Conservation (phyloP, 2,113 vertebrate species). For the Labeo catla region DNA sequence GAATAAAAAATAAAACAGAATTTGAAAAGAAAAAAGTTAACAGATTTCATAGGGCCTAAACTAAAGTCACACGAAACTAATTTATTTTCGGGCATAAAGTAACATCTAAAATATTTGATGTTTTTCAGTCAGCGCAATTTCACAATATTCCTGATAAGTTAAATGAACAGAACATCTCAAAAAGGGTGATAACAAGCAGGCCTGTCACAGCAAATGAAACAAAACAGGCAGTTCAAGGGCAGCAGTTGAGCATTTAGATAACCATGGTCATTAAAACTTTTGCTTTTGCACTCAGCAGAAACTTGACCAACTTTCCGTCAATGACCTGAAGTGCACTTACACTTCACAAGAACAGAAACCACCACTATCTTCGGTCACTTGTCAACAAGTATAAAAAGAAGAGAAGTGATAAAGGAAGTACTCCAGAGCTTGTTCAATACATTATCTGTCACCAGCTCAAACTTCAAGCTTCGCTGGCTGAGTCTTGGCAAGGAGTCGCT, state of each 20-base stretch:
- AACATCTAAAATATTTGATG: not conserved
- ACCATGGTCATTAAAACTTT: not conserved
- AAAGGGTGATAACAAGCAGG: conserved; percentile 1
- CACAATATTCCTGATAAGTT: conserved; percentile 6
- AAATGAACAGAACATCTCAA: not conserved
- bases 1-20: too few species aligned
- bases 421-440: conserved; percentile 8
- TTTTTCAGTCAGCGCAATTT: not conserved
- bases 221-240: conserved; percentile 17
- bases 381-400: not conserved
- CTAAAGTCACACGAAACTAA: not conserved
- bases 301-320: conserved; percentile 4
- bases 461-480: conserved; percentile 32
- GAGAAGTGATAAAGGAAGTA: conserved; percentile 15
- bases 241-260: not conserved
- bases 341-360: not conserved
- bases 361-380: conserved; percentile 1
- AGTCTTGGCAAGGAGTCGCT: conserved; percentile 21
- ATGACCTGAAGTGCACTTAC: not conserved
- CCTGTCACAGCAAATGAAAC: not conserved
- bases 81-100: not conserved
- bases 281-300: not conserved
- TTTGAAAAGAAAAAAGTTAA: not conserved
- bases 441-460: conserved; percentile 26
- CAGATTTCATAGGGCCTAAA: not conserved